Base-by-base conservation (phyloP, 2,797 vertebrate genomes). In the Aythya fuligula region DNA sequence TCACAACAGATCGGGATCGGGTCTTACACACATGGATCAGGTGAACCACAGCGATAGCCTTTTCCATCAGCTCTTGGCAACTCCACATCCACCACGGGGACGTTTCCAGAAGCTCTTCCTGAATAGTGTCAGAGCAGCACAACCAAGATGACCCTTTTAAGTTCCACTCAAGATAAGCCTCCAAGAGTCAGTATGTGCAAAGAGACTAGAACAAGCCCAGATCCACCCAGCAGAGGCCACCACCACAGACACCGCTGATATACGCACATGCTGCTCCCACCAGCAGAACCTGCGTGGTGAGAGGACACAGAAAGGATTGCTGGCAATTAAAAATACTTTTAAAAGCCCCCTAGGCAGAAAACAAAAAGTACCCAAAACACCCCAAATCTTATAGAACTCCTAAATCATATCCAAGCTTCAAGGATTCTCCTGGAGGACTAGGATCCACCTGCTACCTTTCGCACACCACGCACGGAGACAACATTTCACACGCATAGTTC, bases 391-490 rank as follows among this genome's bases (percentile, higher is more conserved):
- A 72, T 2, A 86, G 16, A 81, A 53, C 1, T 14, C 15, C 18
- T 51, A 61, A 91, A 39, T 77, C 27, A 25, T 28, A 65, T 2
- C 14, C 24, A 89, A 41, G 15, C 75, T 75, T 54, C 28, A 72
- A 54, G 25, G 13, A 85, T 19, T 79, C 49, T 49, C 34, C 36
- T 13, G 24, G 58, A 89, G 87, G n/a, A 45, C 39, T 28, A 65
- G 16, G 0, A 0, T 32, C 65, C 28, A 65, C 60, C 28, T 71
- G 28, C 27, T 67, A 67, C 8, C n/a, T 30, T 73, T 36, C 30
- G 77, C 65, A 83, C 28, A 34, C 61, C 45, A 0, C 4, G 3
- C 15, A 2, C 1, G 10, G 7, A 72, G 11, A 51, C 3, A n/a
- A n/a, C 20, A 19, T 9, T 49, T 41, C 57, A 38, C 13, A 20